phyloP scores from a whole-genome alignment of 2,797 vertebrate genomes.

The Microctenopoma steveboyesi region DNA sequence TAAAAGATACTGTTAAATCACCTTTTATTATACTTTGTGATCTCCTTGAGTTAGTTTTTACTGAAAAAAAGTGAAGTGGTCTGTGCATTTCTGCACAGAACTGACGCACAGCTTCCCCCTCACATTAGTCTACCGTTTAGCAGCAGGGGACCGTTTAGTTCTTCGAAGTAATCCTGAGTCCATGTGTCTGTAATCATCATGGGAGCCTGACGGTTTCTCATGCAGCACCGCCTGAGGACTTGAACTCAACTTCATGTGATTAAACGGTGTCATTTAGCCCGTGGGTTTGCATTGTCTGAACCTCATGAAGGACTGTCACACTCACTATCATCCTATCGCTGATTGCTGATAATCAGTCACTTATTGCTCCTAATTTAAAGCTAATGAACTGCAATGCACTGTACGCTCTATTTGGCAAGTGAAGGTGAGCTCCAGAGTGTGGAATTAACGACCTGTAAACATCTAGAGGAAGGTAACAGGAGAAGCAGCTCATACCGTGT shows the following conservation, averaged over 20 bases:
- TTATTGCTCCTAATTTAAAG: slow-evolving; percentile 26
- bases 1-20: no score
- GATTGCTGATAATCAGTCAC: slow-evolving; percentile 28
- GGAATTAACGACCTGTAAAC: not conserved
- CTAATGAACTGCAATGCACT: slow-evolving; percentile 16
- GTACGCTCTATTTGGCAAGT: not conserved
- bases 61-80: no score
- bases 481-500: slow-evolving; percentile 47
- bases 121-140: no score
- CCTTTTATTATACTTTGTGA: no score
- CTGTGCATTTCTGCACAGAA: no score
- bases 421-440: not conserved
- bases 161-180: no score
- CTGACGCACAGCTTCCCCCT: no score
- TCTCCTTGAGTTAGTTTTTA: no score
- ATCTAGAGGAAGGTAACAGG: not conserved
- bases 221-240: no score
- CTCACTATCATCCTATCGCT: not conserved
- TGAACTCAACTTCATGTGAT: not conserved
- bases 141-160: no score
- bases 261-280: slow-evolving; percentile 18
- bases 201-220: no score
- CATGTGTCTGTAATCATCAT: no score
- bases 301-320: slow-evolving; percentile 25
- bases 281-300: slow-evolving; percentile 1